Conservation (phyloP, 2,797 vertebrate genomes). For the Eulemur albifrons region DNA sequence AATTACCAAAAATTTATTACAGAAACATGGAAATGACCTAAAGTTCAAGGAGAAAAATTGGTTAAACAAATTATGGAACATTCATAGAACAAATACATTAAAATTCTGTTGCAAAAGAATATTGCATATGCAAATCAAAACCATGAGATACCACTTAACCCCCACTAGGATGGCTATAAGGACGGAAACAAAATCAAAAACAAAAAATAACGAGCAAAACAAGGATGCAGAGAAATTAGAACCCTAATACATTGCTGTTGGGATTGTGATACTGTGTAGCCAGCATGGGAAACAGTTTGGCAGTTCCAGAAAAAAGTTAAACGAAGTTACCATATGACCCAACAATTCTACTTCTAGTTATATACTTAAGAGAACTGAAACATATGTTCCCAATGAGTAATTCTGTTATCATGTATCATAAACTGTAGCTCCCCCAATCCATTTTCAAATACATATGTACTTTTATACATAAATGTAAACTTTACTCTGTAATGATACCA, state of each 20-base stretch:
- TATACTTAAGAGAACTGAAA: background rate
- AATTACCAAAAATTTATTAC: constrained; percentile 3
- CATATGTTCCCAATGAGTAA: background rate
- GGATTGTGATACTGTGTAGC: background rate
- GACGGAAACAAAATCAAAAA: background rate
- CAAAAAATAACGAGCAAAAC: background rate
- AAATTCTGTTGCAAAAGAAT: constrained; percentile 10
- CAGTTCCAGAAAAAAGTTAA: background rate
- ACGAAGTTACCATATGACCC: background rate
- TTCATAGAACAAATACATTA: background rate
- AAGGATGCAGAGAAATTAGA: background rate
- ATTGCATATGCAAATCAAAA: constrained; percentile 37
- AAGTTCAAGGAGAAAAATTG: background rate
- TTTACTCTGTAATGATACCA: background rate
- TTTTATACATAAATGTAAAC: background rate
- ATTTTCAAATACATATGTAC: background rate
- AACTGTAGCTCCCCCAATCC: background rate
- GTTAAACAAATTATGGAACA: background rate
- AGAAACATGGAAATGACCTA: constrained; percentile 29
- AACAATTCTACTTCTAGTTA: background rate
- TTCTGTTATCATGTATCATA: background rate
- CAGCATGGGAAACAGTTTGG: background rate
- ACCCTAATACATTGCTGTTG: background rate
- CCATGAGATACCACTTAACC: background rate
- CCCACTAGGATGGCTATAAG: background rate